Conservation (phyloP, 2,797 vertebrate species). For the Nyctalus aviator region DNA sequence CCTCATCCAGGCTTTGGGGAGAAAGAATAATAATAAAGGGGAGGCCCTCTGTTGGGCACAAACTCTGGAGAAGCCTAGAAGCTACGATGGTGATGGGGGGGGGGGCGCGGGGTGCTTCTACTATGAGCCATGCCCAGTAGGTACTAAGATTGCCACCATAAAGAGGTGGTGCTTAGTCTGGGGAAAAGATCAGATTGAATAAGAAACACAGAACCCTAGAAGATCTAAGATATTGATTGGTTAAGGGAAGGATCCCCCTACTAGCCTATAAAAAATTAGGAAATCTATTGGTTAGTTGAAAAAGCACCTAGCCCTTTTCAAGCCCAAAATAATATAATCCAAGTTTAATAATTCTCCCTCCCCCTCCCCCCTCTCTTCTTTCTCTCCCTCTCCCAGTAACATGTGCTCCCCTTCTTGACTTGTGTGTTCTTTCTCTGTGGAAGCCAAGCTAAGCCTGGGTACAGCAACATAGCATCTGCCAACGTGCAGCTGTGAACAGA, state of each 20-base stretch:
- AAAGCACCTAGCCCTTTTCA: neutral
- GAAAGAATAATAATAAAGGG: neutral
- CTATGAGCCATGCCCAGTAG: neutral
- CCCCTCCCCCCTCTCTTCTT: too few species aligned
- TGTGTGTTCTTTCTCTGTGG: neutral
- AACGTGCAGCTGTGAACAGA: neutral
- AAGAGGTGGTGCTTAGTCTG: neutral
- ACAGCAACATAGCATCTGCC: neutral
- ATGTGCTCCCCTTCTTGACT: too few species aligned
- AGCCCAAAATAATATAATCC: neutral
- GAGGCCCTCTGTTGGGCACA: neutral
- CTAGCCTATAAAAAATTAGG: neutral
- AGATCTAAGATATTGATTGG: neutral
- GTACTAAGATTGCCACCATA: neutral
- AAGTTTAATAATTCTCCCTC: neutral
- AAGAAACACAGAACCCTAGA: neutral
- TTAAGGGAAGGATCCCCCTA: neutral
- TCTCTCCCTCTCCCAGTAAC: too few species aligned
- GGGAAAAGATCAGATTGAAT: neutral
- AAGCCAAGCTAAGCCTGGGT: neutral
- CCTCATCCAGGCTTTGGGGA: neutral
- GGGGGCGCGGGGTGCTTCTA: neutral
- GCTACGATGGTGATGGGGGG: neutral
- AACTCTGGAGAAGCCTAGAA: neutral
- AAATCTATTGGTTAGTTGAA: neutral